Conservation (phyloP, 2,113 vertebrate species). For the Lagopus leucura region DNA sequence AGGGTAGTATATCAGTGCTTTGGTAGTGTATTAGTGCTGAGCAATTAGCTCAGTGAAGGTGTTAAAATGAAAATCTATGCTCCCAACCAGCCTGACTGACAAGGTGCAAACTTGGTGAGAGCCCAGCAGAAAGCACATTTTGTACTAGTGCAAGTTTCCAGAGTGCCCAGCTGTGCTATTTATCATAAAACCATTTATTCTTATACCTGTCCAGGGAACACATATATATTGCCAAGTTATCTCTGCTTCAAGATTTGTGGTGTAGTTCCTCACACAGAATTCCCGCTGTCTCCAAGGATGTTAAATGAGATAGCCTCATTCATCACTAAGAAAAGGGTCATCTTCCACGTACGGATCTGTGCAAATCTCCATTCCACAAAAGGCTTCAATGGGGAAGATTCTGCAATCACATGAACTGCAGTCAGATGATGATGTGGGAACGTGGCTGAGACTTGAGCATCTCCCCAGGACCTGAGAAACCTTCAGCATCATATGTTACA, state of each 20-base stretch:
- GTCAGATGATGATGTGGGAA: neutral
- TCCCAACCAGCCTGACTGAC: neutral
- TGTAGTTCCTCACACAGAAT: neutral
- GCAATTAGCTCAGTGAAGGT: neutral
- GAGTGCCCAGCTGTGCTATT: neutral
- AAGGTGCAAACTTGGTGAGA: neutral
- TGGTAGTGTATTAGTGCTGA: neutral
- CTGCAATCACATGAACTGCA: neutral
- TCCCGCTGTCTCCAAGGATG: neutral
- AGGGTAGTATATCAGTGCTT: neutral
- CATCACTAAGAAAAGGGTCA: neutral
- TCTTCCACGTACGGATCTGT: neutral
- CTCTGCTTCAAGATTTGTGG: neutral
- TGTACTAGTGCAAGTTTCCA: neutral
- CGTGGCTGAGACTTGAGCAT: accelerated
- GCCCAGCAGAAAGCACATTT: neutral
- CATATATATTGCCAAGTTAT: accelerated
- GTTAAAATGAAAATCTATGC: neutral
- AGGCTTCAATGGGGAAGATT: neutral
- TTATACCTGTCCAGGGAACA: neutral
- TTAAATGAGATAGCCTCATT: neutral
- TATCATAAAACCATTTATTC: neutral
- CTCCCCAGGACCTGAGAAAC: neutral
- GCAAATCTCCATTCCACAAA: neutral
- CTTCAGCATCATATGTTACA: neutral